Evolutionary conservation across 2,113 vertebrate species (phyloP).

Genomic region (Raja brachyura): DNA sequence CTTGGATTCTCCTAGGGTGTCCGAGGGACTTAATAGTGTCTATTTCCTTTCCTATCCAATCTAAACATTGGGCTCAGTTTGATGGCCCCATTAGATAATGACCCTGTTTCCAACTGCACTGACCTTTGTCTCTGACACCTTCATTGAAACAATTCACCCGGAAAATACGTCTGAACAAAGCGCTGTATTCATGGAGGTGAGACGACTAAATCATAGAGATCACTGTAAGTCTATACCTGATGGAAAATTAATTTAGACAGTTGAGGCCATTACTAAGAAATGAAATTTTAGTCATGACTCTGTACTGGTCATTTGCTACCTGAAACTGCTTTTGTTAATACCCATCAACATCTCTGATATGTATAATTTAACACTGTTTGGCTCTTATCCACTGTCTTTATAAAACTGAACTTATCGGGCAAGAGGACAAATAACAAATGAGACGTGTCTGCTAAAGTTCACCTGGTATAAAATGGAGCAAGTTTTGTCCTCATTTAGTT

Average conservation of each 20-base stretch:
- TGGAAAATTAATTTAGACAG: not conserved
- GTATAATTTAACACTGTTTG: conserved; percentile 14
- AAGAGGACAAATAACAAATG: not conserved
- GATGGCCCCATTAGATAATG: not conserved
- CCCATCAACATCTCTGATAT: not conserved
- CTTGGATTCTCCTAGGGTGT: no score
- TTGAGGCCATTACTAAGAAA: not conserved
- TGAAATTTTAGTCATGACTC: not conserved
- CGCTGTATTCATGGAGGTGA: not conserved
- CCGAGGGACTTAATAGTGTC: no score
- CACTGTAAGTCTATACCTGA: not conserved
- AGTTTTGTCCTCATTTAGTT: not conserved
- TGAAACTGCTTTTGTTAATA: not conserved
- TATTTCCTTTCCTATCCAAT: not conserved
- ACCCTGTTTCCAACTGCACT: not conserved
- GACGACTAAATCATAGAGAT: not conserved
- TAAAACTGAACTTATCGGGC: not conserved
- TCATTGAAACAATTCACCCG: not conserved
- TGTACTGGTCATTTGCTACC: not conserved
- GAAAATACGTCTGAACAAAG: not conserved
- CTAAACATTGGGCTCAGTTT: not conserved
- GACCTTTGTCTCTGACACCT: not conserved
- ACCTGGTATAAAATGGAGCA: not conserved
- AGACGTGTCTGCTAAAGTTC: not conserved
- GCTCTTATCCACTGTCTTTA: not conserved